Evolutionary conservation across 2,113 vertebrate species (phyloP), one percentile per base, ranked within the genome.

Genomic region (Saimiri boliviensis): DNA sequence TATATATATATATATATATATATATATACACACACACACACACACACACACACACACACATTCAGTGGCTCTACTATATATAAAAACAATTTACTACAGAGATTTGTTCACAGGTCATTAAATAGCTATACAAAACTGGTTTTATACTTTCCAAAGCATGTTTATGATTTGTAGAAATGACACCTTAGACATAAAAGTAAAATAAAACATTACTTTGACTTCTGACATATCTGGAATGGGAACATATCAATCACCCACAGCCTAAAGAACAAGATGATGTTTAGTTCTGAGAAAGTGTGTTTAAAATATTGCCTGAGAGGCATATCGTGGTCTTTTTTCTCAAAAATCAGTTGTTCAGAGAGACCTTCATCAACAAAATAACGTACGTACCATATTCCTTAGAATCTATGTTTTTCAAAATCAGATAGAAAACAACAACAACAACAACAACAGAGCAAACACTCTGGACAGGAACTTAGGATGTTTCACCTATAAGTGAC

Each of bases 111-210:
- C n/a, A 80, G 91, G 96, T 98, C 91, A 98, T 88, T 96, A 97
- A 97, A 95, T 73, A 91, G 91, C 95, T 96, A 32, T 91, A 93
- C 35, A 83, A 95, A 97, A 96, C 37, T 93, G 47, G 25, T 91
- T 97, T 92, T 86, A 96, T 96, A 97, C 54, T 94, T 97, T 94
- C 49, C 68, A 94, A 89, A 94, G 49, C 49, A 47, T 84, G 63
- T 81, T 96, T 97, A 91, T 97, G 92, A 92, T 95, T 97, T 98
- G 27, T 91, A 86, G 63, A 97, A 97, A 97, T 97, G 93, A 94
- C 93, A 97, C 25, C 35, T 95, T 98, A 30, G 42, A 96, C 98
- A 97, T 47, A 97, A 98, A 97, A 37, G 30, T 40, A 96, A 98
- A 98, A 97, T 91, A 95, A 98, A 98, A 16, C 56, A 93, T 94